Percentiles rank a stretch among this genome's conserved stretches.
Evolutionary conservation across 2,888 invertebrate genomes (phyloP).

Genomic region (Caenorhabditis macrosperma): DNA sequence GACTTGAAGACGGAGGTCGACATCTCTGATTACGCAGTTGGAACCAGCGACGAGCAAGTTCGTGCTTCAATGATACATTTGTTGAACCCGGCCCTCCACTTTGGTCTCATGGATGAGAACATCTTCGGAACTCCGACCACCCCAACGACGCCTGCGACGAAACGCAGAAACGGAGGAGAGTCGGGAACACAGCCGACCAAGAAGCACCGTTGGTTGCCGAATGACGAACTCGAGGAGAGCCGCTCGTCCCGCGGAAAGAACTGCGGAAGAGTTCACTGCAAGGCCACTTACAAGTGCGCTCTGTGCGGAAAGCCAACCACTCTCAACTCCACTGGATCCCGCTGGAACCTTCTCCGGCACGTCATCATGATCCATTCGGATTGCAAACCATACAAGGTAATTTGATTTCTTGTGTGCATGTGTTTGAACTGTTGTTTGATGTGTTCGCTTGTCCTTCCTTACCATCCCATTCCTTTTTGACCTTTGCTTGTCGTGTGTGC

Average conservation of each 20-base stretch:
- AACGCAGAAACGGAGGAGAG: slow-evolving; percentile 39
- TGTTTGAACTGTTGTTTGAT: slow-evolving; percentile 13
- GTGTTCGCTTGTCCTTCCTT: slow-evolving; percentile 18
- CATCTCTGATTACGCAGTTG: slow-evolving; percentile 54
- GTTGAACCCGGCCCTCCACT: slow-evolving; percentile 58
- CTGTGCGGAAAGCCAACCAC: slow-evolving; percentile 69
- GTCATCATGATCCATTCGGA: slow-evolving; percentile 71
- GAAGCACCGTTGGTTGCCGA: slow-evolving; percentile 68
- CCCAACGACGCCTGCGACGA: slow-evolving; percentile 22
- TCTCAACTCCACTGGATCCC: slow-evolving; percentile 67
- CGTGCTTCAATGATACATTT: slow-evolving; percentile 65
- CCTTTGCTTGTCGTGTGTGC: slow-evolving; percentile 18
- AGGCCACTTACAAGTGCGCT: slow-evolving; percentile 69
- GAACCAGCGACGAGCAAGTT: slow-evolving; percentile 64
- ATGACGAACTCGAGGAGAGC: slow-evolving; percentile 68
- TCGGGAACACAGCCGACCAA: slow-evolving; percentile 37
- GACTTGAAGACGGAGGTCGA: slow-evolving; percentile 58
- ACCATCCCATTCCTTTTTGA: neutral
- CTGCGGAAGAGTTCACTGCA: slow-evolving; percentile 68
- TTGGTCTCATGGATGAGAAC: slow-evolving; percentile 56
- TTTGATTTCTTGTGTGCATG: slow-evolving; percentile 15
- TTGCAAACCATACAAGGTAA: slow-evolving; percentile 67
- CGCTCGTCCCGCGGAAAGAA: slow-evolving; percentile 66
- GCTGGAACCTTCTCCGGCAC: slow-evolving; percentile 68
- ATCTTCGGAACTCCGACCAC: slow-evolving; percentile 27